Evolutionary conservation across 1,140 invertebrate genomes (phyloP), one percentile per base, ranked within the genome.

Genomic region (Drosophila auraria): DNA sequence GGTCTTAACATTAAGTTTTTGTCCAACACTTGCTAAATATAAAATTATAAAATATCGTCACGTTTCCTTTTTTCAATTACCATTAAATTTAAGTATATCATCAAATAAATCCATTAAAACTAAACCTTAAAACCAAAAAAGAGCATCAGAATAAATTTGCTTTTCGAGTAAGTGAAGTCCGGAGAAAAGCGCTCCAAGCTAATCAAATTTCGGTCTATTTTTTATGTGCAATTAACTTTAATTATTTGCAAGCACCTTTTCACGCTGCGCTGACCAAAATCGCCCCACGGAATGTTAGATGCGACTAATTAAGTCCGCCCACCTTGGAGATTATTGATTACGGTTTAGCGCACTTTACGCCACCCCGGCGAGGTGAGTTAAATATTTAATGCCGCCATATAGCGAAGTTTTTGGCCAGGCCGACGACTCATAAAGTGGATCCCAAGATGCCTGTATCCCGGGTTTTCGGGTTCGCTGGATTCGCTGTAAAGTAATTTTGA

Each of bases 201-300:
- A 42, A 30, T 61, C 69, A 30, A 72, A 53, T 73, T 60, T 45
- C 33, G 20, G 69, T 17, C 15, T 11, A 15, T 58, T 53, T 40
- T 61, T 73, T 53, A 47, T 38, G 47, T n/a, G 38, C 56, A 59
- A 73, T 74, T 73, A 73, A 45, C 68, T 60, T 73, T 73, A 73
- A 73, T 73, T 73, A 73, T 40, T 59, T 33, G n/a, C 23, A 50
- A 44, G n/a, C 66, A 33, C 38, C 38, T 11, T 51, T 42, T 27
- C 57, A 40, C 51, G 12, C 25, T 30, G 11, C 11, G 17, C 66
- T 38, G 45, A 50, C 45, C 49, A 30, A 30, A 5, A 20, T 8
- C 20, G n/a, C 17, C 36, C 33, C n/a, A 57, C 30, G 23, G 12
- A 25, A 40, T 17, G 25, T 49, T 23, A 27, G 44, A 59, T 72